Base-by-base conservation (phyloP, 2,113 vertebrate genomes). In the Myrmecophaga tridactyla region DNA sequence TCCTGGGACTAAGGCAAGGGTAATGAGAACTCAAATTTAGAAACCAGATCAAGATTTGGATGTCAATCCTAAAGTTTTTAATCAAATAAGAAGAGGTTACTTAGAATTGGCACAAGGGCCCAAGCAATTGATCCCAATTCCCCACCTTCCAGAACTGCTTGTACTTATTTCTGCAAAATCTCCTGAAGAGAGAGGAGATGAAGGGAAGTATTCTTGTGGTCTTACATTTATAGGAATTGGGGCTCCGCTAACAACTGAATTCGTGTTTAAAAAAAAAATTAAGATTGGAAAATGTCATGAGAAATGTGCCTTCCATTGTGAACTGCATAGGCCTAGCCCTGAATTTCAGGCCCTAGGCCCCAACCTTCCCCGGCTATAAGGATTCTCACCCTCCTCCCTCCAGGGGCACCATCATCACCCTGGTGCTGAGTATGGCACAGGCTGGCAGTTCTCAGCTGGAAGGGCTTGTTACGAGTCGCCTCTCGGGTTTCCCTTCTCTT, bases 381-480 rank as follows among this genome's bases (percentile, higher is more conserved):
- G 23, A 43, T 73, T 85, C 94, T 97, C 53, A 97, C 92, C 96
- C 63, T 75, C 92, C 43, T 92, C 53, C 67, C 72, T 51, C 31
- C 41, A 0, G 81, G 20, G 53, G 36, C 0, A 0, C 58, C 1
- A 0, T 86, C 12, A 34, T 94, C 88, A n/a, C 96, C 92, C 82
- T 96, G 96, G 69, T 96, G 97, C 86, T 95, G 98, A 89, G 98
- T 98, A 67, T 80, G 92, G 60, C 46, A 96, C 72, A 99, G 98
- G 87, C 95, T 98, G 67, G 99, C 98, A 0, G 99, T 99, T 96
- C 98, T 98, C 65, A 99, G 97, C 91, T 96, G 90, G 98, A 99
- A 99, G 13, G 99, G 99, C 85, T 99, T 99, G 98, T 97, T 99
- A 89, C 43, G 98, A 17, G 98, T 99, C 53, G 95, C 93, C 67